Percentiles rank a stretch among this genome's conserved stretches.
phyloP scores from a whole-genome alignment of 2,113 vertebrate species.

The Chitala chitala region DNA sequence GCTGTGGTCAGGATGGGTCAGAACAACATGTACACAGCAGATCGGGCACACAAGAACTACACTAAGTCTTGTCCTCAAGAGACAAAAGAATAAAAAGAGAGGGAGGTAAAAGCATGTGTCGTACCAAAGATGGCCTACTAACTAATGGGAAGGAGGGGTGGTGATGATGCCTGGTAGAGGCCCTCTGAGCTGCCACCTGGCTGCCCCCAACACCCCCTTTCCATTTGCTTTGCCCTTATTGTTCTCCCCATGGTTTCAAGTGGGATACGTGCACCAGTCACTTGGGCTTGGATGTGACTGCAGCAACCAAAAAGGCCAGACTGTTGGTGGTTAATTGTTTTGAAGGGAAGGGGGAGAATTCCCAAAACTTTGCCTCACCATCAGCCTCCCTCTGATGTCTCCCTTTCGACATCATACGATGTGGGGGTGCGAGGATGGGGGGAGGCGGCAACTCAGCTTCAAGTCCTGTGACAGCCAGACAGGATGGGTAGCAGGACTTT shows the following conservation, averaged over 20 bases:
- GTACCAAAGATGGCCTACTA: too few species aligned
- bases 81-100: slow-evolving; percentile 12
- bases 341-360: background rate
- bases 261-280: slow-evolving; percentile 4
- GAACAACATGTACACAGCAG: background rate
- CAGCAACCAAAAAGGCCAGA: background rate
- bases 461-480: too few species aligned
- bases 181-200: slow-evolving; percentile 1
- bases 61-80: background rate
- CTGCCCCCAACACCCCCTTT: background rate
- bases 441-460: too few species aligned
- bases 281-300: background rate
- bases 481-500: too few species aligned
- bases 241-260: background rate
- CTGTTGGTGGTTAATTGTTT: background rate
- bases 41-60: background rate
- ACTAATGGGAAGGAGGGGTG: background rate
- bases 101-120: background rate
- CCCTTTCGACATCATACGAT: too few species aligned
- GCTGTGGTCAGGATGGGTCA: background rate
- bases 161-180: background rate
- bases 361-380: too few species aligned
- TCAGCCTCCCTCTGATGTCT: too few species aligned
- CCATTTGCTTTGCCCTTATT: background rate
- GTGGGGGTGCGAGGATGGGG: too few species aligned